Conservation (phyloP, 64 coral and sea anemone genomes). For the Hydrozoanthus tunicans region DNA sequence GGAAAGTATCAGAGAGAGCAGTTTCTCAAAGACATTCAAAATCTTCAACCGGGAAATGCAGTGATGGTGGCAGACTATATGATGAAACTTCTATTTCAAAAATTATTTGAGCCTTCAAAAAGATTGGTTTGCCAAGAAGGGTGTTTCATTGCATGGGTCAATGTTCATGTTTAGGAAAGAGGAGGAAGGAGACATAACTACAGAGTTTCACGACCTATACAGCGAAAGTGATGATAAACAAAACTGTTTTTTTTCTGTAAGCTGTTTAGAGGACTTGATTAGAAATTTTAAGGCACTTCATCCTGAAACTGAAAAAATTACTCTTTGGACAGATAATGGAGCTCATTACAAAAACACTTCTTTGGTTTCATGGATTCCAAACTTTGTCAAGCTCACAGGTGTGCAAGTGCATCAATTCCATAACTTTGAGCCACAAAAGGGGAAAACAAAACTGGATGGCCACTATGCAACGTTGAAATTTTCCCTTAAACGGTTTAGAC, state of each 20-base stretch:
- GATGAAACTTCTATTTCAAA: constrained; percentile 58
- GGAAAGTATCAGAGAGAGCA: constrained; percentile 54
- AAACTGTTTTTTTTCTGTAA: constrained; percentile 62
- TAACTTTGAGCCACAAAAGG: constrained; percentile 52
- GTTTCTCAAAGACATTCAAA: constrained; percentile 7
- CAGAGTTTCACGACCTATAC: constrained; percentile 49
- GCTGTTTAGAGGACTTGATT: constrained; percentile 30
- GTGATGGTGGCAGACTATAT: constrained; percentile 58
- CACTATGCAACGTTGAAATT: constrained; percentile 47
- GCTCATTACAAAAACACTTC: constrained; percentile 57
- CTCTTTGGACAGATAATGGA: constrained; percentile 69
- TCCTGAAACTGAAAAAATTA: constrained; percentile 12
- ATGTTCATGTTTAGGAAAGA: constrained; percentile 53
- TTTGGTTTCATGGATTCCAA: constrained; percentile 34
- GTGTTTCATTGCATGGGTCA: constrained; percentile 37
- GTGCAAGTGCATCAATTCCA: not conserved
- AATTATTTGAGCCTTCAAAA: constrained; percentile 41
- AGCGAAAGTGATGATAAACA: constrained; percentile 58
- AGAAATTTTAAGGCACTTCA: constrained; percentile 42
- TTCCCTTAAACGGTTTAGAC: not conserved
- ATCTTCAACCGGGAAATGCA: constrained; percentile 1
- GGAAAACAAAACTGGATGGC: constrained; percentile 47
- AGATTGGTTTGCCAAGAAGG: constrained; percentile 59
- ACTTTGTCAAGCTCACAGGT: not conserved
- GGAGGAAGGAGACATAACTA: not conserved